Evolutionary conservation across 2,797 vertebrate species (phyloP).

Genomic region (Neopelma chrysocephalum): DNA sequence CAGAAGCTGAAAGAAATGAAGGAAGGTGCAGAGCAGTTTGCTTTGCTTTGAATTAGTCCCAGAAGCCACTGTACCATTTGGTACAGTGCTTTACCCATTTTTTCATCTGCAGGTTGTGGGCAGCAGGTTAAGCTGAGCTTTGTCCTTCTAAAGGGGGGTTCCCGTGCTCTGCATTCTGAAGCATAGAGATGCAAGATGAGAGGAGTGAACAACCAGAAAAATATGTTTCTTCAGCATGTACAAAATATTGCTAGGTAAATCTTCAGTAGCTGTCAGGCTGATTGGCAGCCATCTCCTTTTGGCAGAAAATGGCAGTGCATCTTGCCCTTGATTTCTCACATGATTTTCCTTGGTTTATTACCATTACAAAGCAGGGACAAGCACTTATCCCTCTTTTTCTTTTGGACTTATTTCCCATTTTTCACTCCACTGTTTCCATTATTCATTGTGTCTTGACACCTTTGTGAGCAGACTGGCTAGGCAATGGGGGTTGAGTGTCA

Average conservation of each 20-base stretch:
- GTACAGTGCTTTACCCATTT: background rate
- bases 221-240: background rate
- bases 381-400: background rate
- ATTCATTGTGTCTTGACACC: background rate
- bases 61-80: background rate
- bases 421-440: accelerated
- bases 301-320: background rate
- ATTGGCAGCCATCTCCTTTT: background rate
- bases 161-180: background rate
- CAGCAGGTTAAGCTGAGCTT: background rate
- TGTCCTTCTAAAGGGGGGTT: background rate
- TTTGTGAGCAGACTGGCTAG: background rate
- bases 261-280: background rate
- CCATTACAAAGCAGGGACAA: background rate
- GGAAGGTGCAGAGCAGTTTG: background rate
- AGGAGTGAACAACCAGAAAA: background rate
- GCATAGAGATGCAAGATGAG: background rate
- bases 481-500: background rate
- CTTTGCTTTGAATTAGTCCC: background rate
- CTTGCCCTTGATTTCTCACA: background rate
- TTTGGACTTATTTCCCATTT: background rate
- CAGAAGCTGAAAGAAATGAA: background rate
- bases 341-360: background rate
- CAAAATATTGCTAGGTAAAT: background rate
- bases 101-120: background rate